Evolutionary conservation across 1,140 invertebrate genomes (phyloP).

Genomic region (Bicyclus anynana): DNA sequence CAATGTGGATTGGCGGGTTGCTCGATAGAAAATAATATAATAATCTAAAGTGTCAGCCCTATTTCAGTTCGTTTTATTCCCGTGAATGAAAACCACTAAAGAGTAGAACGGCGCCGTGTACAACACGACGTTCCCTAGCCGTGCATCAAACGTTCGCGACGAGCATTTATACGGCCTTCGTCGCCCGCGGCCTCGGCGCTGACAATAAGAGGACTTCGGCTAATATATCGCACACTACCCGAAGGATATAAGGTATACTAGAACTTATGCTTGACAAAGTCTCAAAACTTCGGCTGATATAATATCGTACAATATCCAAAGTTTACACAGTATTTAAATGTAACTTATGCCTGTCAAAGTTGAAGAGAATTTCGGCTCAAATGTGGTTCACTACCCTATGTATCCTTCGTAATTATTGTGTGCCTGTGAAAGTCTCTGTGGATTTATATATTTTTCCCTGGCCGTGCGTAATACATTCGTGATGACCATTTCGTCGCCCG

Average conservation of each 20-base stretch:
- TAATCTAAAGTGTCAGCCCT: conserved; percentile 28
- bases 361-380: no score
- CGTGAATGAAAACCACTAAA: conserved; percentile 54
- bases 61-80: conserved; percentile 25
- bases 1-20: no score
- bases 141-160: conserved; percentile 30
- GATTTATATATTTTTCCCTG: no score
- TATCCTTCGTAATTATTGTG: no score
- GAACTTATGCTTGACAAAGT: no score
- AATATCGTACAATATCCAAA: no score
- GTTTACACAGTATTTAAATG: no score
- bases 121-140: conserved; percentile 50
- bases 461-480: conserved; percentile 32
- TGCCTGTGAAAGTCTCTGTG: no score
- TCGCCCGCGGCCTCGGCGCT: conserved; percentile 7
- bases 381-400: no score
- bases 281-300: no score
- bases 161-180: conserved; percentile 50
- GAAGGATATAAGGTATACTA: not conserved
- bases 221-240: not conserved
- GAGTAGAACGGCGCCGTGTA: conserved; percentile 52
- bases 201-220: conserved; percentile 17
- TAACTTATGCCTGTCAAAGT: no score
- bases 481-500: conserved; percentile 38
- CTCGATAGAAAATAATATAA: no score